Base-by-base conservation (phyloP, 2,113 vertebrate genomes). In the Cacatua alba region DNA sequence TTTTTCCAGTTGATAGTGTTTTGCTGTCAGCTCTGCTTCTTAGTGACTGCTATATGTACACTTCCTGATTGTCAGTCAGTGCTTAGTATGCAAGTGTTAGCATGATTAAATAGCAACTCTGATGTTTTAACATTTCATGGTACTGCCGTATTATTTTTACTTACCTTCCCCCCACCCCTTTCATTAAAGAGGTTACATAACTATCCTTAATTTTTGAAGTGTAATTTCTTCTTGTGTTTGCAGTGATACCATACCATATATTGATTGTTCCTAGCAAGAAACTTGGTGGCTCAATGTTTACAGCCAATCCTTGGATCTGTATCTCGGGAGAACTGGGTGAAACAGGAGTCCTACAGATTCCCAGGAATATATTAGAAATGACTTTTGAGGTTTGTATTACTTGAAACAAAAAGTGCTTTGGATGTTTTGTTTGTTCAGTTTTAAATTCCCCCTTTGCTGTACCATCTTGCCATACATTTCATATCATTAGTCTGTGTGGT, bases 191-290 rank as follows among this genome's bases (percentile, higher is more conserved):
- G 6, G 13, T 77, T 67, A 23, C 3, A 3, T 86, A 75, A 75
- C 82, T 65, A 39, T 26, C 44, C 12, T 75, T 88, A 4, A 13
- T 69, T 78, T 88, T 4, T 92, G 17, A 95, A 70, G n/a, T 67
- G 35, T 79, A 84, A 21, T n/a, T 88, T 33, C 67, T 53, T 91
- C 92, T 83, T 96, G 69, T 90, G 77, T 95, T 96, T 76, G 43
- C 98, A 99, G 99, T 99, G 98, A 99, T 99, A 92, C 99, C 99
- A 2, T 99, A 99, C 96, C 99, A 99, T 67, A 99, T 99, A 96
- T 97, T 99, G 92, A 99, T 99, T 49, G 98, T 99, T 96, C 98
- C 99, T 33, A 99, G 99, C 97, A 99, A 99, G 98, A 99, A 99
- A 92, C 98, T 99, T 5, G 99, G 99, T 11, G 99, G 99, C 88